A percentile compares a stretch with the other conserved stretches of the same genome.
These are phyloP conservation scores for Cataglyphis hispanica DNA, from an alignment of 1,140 invertebrate species.

Conservation along the genomic window DNA sequence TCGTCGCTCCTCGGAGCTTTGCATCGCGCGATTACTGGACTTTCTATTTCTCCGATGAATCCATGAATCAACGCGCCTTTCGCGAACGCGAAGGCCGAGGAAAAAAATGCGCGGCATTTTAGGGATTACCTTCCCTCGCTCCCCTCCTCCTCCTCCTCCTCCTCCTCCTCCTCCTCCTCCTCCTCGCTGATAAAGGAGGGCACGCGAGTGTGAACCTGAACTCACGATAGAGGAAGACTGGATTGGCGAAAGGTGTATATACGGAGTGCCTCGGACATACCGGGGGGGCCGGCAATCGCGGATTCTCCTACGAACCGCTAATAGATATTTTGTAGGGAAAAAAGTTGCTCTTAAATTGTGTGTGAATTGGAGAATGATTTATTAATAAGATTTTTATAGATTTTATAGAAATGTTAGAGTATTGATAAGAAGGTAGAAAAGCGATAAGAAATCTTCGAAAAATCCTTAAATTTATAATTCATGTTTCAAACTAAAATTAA, in stretches of 20 bases:
- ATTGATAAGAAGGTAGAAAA: slow-evolving; percentile 9
- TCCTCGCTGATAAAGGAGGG: slow-evolving; percentile 58
- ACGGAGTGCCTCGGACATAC: slow-evolving; percentile 5
- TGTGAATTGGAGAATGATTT: background rate
- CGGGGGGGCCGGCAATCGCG: background rate
- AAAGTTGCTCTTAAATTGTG: too few relatives aligned
- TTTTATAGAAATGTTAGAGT: background rate
- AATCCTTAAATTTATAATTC: background rate
- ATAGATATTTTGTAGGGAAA: background rate
- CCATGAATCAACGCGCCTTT: slow-evolving; percentile 42
- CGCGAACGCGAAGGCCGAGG: slow-evolving; percentile 45
- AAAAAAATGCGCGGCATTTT: slow-evolving; percentile 47
- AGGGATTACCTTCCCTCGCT: slow-evolving; percentile 17
- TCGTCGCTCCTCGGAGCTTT: slow-evolving; percentile 18
- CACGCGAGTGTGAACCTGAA: slow-evolving; percentile 72
- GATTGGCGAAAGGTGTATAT: slow-evolving; percentile 66
- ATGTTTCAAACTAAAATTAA: too few relatives aligned
- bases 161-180: too few relatives aligned
- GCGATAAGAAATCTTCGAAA: background rate
- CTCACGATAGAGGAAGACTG: slow-evolving; percentile 49
- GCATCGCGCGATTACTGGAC: background rate
- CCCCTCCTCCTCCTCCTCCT: background rate
- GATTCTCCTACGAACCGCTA: background rate
- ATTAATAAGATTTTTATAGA: background rate
- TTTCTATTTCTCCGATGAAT: slow-evolving; percentile 41